phyloP scores from a whole-genome alignment of 1,140 invertebrate genomes.

The Diabrotica undecimpunctata region DNA sequence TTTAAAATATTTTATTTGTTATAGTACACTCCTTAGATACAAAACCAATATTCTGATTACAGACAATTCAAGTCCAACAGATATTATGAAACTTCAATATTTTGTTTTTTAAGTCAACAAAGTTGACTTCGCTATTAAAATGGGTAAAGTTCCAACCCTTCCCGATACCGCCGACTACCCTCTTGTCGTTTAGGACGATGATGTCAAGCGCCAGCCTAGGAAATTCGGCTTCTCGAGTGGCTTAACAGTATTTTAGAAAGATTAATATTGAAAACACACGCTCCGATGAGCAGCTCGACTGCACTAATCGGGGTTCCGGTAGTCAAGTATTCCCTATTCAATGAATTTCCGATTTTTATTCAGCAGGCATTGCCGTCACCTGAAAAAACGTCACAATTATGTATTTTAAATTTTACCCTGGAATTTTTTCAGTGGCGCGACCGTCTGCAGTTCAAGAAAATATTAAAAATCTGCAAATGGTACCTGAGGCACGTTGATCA shows the following conservation, averaged over 20 bases:
- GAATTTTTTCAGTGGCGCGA: neutral
- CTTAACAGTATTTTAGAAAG: constrained; percentile 26
- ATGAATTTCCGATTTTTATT: constrained; percentile 11
- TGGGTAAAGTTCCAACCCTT: neutral
- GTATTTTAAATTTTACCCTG: neutral
- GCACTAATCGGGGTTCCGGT: constrained; percentile 23
- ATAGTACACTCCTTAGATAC: too few species aligned
- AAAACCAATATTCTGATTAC: too few species aligned
- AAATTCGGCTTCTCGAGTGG: constrained; percentile 9
- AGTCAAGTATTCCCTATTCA: constrained; percentile 19
- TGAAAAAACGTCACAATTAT: constrained; percentile 1
- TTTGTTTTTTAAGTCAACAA: too few species aligned
- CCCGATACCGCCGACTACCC: neutral
- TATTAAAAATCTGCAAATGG: too few species aligned
- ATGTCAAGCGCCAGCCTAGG: neutral
- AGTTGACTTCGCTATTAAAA: neutral
- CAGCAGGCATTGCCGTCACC: neutral
- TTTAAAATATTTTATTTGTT: too few species aligned
- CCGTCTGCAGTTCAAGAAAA: neutral
- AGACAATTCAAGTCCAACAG: too few species aligned
- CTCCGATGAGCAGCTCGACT: constrained; percentile 23
- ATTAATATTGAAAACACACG: constrained; percentile 30
- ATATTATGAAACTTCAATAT: too few species aligned
- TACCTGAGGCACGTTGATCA: too few species aligned
- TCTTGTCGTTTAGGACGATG: neutral